These are phyloP conservation scores for Apantesis nais DNA, from an alignment of 2,888 invertebrate genomes.

Conservation along the genomic window DNA sequence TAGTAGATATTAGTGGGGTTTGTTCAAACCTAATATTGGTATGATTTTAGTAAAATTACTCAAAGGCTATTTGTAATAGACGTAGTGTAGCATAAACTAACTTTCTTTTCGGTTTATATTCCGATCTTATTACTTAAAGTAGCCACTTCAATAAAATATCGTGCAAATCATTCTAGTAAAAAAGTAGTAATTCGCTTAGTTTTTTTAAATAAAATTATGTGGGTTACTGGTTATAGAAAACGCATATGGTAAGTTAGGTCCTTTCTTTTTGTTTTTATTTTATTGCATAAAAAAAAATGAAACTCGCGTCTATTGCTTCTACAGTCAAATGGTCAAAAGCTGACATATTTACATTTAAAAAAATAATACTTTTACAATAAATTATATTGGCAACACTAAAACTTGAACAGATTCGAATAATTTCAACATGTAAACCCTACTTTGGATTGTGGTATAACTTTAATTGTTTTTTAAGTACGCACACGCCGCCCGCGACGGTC, in stretches of 20 bases:
- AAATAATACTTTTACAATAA: not conserved
- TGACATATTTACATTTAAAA: not conserved
- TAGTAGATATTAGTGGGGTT: not conserved
- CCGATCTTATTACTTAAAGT: not conserved
- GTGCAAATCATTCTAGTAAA: not conserved
- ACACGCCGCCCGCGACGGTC: constrained; percentile 44
- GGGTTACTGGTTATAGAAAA: not conserved
- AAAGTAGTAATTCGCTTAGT: not conserved
- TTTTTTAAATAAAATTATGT: not conserved
- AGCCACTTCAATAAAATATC: not conserved
- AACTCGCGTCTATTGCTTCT: not conserved
- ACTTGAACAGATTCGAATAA: not conserved
- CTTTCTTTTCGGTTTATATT: not conserved
- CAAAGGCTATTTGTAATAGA: too few species aligned
- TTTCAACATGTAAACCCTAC: constrained; percentile 55
- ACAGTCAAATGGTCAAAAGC: too few species aligned
- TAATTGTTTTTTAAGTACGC: constrained; percentile 81
- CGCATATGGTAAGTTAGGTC: not conserved
- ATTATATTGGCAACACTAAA: not conserved
- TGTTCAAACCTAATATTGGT: not conserved
- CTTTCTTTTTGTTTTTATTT: not conserved
- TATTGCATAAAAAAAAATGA: not conserved
- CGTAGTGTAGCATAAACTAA: too few species aligned
- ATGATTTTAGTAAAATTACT: too few species aligned
- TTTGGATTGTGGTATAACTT: constrained; percentile 70